Evolutionary conservation across 2,797 vertebrate genomes (phyloP).

Genomic region (Sebastes iracundus): DNA sequence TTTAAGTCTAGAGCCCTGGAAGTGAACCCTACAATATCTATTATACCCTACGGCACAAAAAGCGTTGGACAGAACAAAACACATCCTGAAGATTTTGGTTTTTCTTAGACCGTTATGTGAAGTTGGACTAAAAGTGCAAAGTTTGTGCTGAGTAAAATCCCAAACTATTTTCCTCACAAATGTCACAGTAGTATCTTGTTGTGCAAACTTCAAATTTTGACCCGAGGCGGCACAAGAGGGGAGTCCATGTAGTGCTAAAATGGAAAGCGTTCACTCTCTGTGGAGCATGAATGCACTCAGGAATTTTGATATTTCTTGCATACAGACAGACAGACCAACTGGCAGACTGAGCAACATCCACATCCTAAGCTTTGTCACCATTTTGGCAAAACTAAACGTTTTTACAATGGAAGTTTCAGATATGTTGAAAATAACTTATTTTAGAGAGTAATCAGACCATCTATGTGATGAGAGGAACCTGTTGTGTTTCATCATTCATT

Average conservation of each 20-base stretch:
- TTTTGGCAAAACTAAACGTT: neutral
- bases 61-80: neutral
- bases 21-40: neutral
- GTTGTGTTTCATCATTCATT: neutral
- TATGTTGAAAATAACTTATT: neutral
- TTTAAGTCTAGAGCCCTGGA: neutral
- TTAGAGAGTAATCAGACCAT: neutral
- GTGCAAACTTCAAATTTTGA: neutral
- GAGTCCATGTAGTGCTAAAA: neutral
- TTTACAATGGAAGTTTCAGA: neutral
- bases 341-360: neutral
- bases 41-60: neutral
- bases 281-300: rapidly evolving
- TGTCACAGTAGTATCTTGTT: neutral
- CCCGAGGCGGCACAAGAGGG: neutral
- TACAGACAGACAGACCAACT: too few species aligned
- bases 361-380: neutral
- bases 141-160: neutral
- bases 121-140: neutral
- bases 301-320: neutral
- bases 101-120: neutral
- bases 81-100: neutral
- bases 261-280: neutral
- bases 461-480: neutral
- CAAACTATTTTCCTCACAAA: neutral